Percentiles rank a stretch among this genome's conserved stretches.
phyloP scores from a whole-genome alignment of 2,113 vertebrate species.

The Caretta caretta region DNA sequence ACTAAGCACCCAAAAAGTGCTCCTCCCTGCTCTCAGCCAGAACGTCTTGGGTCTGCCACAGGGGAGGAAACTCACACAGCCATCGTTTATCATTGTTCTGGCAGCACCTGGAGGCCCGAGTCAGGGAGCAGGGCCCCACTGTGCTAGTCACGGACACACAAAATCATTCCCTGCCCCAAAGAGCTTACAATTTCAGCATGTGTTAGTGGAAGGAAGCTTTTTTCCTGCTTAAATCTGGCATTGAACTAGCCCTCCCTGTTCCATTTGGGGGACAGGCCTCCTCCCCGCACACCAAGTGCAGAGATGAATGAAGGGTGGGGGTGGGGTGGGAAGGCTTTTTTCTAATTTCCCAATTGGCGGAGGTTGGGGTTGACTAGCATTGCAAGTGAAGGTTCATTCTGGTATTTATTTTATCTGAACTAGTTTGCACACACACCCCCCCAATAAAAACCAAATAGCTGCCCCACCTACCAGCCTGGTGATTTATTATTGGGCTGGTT shows the following conservation, averaged over 20 bases:
- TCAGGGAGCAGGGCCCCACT: neutral
- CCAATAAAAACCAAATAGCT: neutral
- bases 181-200: neutral
- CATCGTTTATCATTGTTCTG: neutral
- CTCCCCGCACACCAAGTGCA: neutral
- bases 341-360: neutral
- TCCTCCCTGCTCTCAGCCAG: neutral
- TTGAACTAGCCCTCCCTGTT: neutral
- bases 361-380: neutral
- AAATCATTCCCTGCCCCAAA: neutral
- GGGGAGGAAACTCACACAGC: neutral
- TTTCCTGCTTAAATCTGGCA: neutral
- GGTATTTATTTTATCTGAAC: neutral
- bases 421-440: neutral
- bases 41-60: no score
- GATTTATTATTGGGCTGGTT: neutral
- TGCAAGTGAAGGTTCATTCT: neutral
- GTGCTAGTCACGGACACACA: neutral
- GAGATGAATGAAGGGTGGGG: neutral
- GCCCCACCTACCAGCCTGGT: neutral
- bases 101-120: neutral
- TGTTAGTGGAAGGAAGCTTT: neutral
- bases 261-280: neutral
- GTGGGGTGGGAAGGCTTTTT: neutral
- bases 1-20: neutral